Conservation (phyloP, 2,888 invertebrate species). For the Acanthosepion lycidas region DNA sequence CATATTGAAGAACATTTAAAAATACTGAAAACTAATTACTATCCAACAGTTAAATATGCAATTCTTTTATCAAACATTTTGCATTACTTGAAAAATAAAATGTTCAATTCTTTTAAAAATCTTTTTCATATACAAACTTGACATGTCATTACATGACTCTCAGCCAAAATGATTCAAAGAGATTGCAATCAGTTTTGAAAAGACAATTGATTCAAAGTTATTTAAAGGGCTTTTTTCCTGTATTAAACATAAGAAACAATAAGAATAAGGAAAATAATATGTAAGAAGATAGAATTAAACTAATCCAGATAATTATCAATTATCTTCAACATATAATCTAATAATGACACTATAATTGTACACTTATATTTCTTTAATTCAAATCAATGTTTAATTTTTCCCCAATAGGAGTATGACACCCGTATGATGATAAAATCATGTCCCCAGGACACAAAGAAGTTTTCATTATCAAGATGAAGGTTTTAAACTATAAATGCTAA, state of each 20-base stretch:
- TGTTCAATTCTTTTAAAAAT: background rate
- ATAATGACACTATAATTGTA: background rate
- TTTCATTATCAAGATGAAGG: background rate
- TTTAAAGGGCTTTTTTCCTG: background rate
- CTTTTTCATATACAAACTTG: background rate
- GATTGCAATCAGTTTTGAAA: background rate
- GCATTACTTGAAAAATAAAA: background rate
- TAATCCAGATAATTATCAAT: background rate
- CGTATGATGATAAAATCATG: background rate
- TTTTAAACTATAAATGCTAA: background rate
- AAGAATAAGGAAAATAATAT: background rate
- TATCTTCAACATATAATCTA: constrained; percentile 11
- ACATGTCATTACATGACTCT: background rate
- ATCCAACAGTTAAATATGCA: background rate
- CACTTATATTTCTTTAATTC: background rate
- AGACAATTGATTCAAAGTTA: background rate
- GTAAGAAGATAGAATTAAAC: background rate
- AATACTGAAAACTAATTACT: background rate
- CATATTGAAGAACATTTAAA: no score
- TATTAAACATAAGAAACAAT: background rate
- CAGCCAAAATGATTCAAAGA: background rate
- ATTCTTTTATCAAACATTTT: background rate
- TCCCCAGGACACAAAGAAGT: background rate
- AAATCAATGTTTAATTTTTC: background rate
- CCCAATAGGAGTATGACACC: background rate